Evolutionary conservation across 2,113 vertebrate species (phyloP), one percentile per base, ranked within the genome.

Genomic region (Pelvicachromis taeniatus): DNA sequence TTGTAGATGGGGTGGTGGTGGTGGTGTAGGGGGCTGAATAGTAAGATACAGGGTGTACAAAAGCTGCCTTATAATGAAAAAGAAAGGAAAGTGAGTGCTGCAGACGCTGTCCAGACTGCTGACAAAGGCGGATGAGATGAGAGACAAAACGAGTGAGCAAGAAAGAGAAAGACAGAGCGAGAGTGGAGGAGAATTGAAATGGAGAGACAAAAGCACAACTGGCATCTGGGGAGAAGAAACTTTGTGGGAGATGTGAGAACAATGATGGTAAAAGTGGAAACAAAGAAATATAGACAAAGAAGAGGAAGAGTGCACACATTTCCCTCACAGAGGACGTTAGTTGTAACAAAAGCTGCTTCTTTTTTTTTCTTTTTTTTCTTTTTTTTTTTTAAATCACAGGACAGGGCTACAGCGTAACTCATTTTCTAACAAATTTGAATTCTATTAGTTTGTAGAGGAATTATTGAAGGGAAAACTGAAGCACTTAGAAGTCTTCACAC

Each of bases 51-150:
- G 80, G 87, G 89, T 65, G 78, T 45, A 83, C 80, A 77, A 89
- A 89, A 85, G 82, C 33, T 75, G 85, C 91, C 89, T 87, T 92
- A 90, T 88, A 92, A 90, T 91, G 89, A 42, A 61, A 87, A 82
- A 85, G 52, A 86, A 75, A 87, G 54, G 59, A 68, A 82, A 89
- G 83, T 40, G 85, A 77, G 82, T 16, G 83, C 82, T 29, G 85
- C 85, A 84, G 91, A 91, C 61, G 54, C 2, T 35, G 33, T 70
- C 85, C 84, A 92, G 88, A 84, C 83, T 86, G 93, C 91, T 91
- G 88, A 92, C 83, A 88, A 82, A 89, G 80, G 87, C 17, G 2
- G 65, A 80, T 14, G 82, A 82, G 68, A 86, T 19, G 58, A 75
- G 55, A 78, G 33, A 40, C 23, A 16, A 53, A 52, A 31, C 26